Conservation (phyloP, 2,888 invertebrate species). For the Liposcelis brunnea region DNA sequence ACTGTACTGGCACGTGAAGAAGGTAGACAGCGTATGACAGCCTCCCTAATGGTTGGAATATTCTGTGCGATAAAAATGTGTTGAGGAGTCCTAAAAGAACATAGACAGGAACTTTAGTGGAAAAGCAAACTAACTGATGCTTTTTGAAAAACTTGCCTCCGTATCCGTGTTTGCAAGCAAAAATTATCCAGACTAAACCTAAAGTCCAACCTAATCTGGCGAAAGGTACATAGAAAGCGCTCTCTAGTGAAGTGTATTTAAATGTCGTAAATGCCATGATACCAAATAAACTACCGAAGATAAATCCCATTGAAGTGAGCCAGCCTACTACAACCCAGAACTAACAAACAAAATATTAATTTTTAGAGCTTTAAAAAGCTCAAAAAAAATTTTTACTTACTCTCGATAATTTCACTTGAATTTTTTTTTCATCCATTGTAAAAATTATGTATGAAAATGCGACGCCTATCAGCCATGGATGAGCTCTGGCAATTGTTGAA, state of each 20-base stretch:
- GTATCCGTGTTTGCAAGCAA: slow-evolving; percentile 29
- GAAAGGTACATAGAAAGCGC: slow-evolving; percentile 25
- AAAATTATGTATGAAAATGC: slow-evolving; percentile 21
- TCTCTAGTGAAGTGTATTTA: slow-evolving; percentile 21
- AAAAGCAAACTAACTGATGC: no score
- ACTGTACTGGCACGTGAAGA: no score
- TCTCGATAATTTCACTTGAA: background rate
- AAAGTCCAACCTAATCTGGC: slow-evolving; percentile 28
- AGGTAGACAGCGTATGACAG: background rate
- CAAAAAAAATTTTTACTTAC: no score
- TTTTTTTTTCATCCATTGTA: slow-evolving; percentile 19
- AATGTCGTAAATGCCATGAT: slow-evolving; percentile 19
- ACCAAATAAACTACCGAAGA: slow-evolving; percentile 18
- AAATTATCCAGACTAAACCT: slow-evolving; percentile 31
- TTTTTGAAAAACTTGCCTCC: slow-evolving; percentile 23
- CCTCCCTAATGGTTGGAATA: background rate
- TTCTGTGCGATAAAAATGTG: background rate
- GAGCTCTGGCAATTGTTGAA: slow-evolving; percentile 15
- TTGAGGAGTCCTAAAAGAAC: background rate
- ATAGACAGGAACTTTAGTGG: background rate
- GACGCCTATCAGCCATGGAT: slow-evolving; percentile 23
- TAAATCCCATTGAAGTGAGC: slow-evolving; percentile 16
- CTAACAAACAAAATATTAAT: no score
- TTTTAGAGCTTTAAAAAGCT: no score
- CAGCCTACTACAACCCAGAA: no score